Conservation (phyloP, 2,888 invertebrate genomes). For the Amiota minor region DNA sequence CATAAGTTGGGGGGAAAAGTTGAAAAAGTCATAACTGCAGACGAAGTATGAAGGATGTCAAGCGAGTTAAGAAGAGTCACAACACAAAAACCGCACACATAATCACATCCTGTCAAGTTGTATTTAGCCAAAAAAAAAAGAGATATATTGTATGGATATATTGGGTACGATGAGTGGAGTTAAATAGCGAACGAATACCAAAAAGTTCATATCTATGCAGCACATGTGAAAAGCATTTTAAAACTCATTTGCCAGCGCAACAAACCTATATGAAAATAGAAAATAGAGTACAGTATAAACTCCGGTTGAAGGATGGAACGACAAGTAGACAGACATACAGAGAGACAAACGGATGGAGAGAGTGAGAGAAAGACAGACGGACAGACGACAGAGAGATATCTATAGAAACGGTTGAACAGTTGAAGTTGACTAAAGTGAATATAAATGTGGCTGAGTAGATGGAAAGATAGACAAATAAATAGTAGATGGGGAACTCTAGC, state of each 20-base stretch:
- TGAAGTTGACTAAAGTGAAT: too few species aligned
- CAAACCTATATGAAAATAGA: too few species aligned
- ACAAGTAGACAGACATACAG: neutral
- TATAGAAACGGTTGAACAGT: too few species aligned
- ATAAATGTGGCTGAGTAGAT: neutral
- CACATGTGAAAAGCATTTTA: conserved; percentile 18
- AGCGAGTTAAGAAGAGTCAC: neutral
- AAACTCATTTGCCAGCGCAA: conserved; percentile 48
- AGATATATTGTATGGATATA: neutral
- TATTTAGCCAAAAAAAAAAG: conserved; percentile 15
- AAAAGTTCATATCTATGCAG: conserved; percentile 24
- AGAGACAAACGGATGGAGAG: neutral
- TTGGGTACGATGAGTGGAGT: too few species aligned
- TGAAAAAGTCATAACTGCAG: too few species aligned
- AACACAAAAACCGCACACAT: conserved; percentile 21
- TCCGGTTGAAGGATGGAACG: too few species aligned
- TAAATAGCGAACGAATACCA: neutral
- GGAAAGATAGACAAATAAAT: neutral
- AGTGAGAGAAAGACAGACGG: neutral
- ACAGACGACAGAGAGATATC: neutral
- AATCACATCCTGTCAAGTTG: conserved; percentile 30
- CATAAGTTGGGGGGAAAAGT: too few species aligned
- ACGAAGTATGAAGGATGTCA: too few species aligned
- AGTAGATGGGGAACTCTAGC: neutral
- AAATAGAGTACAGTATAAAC: too few species aligned